Conservation (phyloP, 2,113 vertebrate genomes). For the Poeciliopsis occidentalis region DNA sequence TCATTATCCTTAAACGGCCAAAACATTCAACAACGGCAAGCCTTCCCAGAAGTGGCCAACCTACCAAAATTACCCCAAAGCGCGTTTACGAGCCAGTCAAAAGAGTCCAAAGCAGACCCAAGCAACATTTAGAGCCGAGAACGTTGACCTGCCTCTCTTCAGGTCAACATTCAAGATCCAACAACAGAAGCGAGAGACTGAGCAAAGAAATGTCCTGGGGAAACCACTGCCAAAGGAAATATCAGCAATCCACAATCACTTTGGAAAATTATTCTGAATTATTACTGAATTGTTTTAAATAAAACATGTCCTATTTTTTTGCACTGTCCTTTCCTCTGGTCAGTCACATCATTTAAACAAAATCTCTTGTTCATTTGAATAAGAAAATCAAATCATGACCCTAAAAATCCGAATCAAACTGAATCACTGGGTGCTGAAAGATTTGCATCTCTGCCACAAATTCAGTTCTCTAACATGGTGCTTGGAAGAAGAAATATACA, state of each 20-base stretch:
- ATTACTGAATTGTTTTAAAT: too few relatives aligned
- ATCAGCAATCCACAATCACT: too few relatives aligned
- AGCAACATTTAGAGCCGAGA: not conserved
- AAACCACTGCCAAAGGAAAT: not conserved
- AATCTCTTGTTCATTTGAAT: too few relatives aligned
- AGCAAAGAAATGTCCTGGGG: not conserved
- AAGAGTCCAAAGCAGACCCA: not conserved
- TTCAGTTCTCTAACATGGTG: not conserved
- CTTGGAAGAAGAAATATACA: not conserved
- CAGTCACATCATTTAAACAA: too few relatives aligned
- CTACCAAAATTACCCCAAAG: not conserved
- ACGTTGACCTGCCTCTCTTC: not conserved
- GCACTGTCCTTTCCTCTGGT: too few relatives aligned
- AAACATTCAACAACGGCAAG: not conserved
- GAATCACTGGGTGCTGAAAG: too few relatives aligned
- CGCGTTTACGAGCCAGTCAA: not conserved
- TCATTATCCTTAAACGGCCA: not conserved
- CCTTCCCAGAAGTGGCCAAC: not conserved
- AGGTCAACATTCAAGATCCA: not conserved
- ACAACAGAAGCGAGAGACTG: not conserved
- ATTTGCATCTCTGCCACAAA: too few relatives aligned
- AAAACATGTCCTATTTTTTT: too few relatives aligned
- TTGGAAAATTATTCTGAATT: not conserved
- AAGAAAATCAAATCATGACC: too few relatives aligned
- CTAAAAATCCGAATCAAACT: too few relatives aligned